A percentile compares a stretch with the other conserved stretches of the same genome.
phyloP scores from a whole-genome alignment of 2,888 invertebrate genomes.

The Lepidocyrtinus sp. region DNA sequence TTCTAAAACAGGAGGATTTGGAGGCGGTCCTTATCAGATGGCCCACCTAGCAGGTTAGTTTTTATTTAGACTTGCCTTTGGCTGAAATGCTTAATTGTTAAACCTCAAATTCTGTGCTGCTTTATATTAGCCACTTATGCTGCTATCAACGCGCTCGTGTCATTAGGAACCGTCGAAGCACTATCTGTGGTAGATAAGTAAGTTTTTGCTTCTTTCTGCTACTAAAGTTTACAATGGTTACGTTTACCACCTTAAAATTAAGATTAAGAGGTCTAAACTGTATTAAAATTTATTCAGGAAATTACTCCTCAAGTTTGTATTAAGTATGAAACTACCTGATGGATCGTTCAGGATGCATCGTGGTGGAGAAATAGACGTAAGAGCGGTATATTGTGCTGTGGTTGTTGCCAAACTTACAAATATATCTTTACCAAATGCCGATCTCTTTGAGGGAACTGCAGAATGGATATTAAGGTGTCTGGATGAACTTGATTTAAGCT shows the following conservation, averaged over 20 bases:
- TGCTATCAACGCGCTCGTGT: constrained; percentile 92
- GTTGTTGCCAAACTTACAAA: constrained; percentile 91
- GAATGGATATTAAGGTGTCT: constrained; percentile 87
- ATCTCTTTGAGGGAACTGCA: constrained; percentile 87
- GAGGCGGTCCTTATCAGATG: constrained; percentile 93
- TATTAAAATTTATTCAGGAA: constrained; percentile 73
- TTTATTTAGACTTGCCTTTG: too few species aligned
- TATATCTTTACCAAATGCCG: constrained; percentile 76
- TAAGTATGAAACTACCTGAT: constrained; percentile 83
- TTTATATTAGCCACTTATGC: constrained; percentile 86
- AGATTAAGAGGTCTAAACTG: too few species aligned
- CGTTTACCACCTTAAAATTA: too few species aligned
- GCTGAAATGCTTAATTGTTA: not conserved
- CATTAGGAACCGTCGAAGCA: constrained; percentile 90
- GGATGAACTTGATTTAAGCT: too few species aligned
- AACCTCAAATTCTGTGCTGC: not conserved
- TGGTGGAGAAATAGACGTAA: constrained; percentile 93
- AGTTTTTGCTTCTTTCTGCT: too few species aligned
- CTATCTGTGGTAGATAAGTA: constrained; percentile 89
- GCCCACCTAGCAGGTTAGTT: constrained; percentile 84
- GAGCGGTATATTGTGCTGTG: constrained; percentile 97
- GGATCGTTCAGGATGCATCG: constrained; percentile 94
- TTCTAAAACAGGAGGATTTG: constrained; percentile 85
- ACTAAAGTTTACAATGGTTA: too few species aligned
- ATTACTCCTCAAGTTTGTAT: constrained; percentile 83